These are phyloP conservation scores for Aphidoletes aphidimyza DNA, from an alignment of 2,888 invertebrate genomes.

Conservation along the genomic window DNA sequence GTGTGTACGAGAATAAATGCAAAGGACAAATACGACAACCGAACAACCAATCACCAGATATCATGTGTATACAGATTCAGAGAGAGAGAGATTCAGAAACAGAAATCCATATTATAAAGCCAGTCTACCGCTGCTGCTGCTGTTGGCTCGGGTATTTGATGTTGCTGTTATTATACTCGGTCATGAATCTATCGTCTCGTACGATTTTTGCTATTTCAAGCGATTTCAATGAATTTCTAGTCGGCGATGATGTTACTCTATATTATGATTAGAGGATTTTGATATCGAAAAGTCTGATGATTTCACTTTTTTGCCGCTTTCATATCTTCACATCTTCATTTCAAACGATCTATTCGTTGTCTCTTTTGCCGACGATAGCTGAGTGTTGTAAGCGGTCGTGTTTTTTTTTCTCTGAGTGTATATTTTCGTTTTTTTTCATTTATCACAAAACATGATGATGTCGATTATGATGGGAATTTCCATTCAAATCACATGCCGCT, in stretches of 20 bases:
- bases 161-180: slow-evolving; percentile 1
- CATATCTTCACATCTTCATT: background rate
- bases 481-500: slow-evolving; percentile 31
- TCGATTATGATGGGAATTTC: slow-evolving; percentile 49
- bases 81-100: too few species aligned
- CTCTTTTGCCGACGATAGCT: background rate
- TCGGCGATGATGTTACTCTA: background rate
- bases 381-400: background rate
- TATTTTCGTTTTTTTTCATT: background rate
- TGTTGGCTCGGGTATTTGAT: background rate
- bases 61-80: background rate
- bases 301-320: background rate
- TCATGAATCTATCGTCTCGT: background rate
- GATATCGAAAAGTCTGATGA: slow-evolving; percentile 46
- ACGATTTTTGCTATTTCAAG: slow-evolving; percentile 26
- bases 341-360: background rate
- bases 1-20: background rate
- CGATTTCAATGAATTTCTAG: slow-evolving; percentile 23
- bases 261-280: slow-evolving; percentile 32
- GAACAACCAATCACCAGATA: background rate
- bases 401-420: background rate
- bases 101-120: too few species aligned
- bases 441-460: slow-evolving; percentile 46
- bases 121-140: background rate
- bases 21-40: background rate